Evolutionary conservation across 2,797 vertebrate species (phyloP), one percentile per base, ranked within the genome.

Genomic region (Falco concolor): DNA sequence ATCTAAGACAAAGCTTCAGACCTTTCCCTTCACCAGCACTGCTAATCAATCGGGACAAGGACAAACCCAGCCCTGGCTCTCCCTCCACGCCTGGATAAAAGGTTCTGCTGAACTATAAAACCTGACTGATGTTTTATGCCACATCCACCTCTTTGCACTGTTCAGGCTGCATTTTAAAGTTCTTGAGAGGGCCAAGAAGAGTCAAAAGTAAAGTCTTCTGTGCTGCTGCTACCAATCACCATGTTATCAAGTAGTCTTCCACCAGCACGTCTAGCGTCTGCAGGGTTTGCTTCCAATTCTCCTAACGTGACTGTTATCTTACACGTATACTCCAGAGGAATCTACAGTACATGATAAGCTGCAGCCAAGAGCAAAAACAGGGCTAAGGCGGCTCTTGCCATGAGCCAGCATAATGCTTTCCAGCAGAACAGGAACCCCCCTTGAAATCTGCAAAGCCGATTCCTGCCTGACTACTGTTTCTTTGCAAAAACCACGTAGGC

Each of bases 301-400:
- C 64, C 36, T 40, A 3, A 30, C 1, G 0, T 4, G 27, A 49
- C 10, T 20, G 22, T 38, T 30, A 52, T 7, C 67, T 76, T 2
- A 2, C 11, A 28, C 4, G 6, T 22, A 52, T 25, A 23, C 17
- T 77, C 68, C 77, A 38, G 34, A 86, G 59, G 70, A 89, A 87
- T n/a, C 57, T 72, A 25, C 0, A 1, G 91, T 10, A 54, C 25
- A 4, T 0, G 25, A 40, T 16, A 68, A 93, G 11, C 67, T 73
- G 25, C 69, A 54, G 63, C 69, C 74, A 89, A 50, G 50, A 87
- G 86, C 65, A 78, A 70, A 79, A n/a, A 1, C 74, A 89, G 59
- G 68, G 47, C 63, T 79, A 54, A 44, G 8, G 5, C 19, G 24
- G 28, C 44, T 90, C 54, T 25, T 74, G 68, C 44, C 78, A 63